phyloP scores from a whole-genome alignment of 2,888 invertebrate species.

The Auanema freiburgensis region DNA sequence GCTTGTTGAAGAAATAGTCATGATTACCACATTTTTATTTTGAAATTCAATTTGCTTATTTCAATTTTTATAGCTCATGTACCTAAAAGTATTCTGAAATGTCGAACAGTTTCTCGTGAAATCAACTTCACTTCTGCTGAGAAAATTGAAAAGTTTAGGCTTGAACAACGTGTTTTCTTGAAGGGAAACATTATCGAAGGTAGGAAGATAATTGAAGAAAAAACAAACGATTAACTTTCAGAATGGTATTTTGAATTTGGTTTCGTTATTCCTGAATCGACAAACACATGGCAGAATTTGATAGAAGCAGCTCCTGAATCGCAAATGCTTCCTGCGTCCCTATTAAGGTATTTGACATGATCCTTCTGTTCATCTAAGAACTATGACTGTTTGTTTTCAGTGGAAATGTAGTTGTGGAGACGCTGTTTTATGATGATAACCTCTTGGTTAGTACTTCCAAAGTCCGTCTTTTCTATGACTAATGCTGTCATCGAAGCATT shows the following conservation, averaged over 20 bases:
- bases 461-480: constrained; percentile 92
- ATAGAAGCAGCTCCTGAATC: constrained; percentile 98
- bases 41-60: not conserved
- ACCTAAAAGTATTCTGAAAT: constrained; percentile 92
- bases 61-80: constrained; percentile 76
- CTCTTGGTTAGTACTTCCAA: constrained; percentile 89
- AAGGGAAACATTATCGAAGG: constrained; percentile 69
- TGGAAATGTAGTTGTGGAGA: constrained; percentile 94
- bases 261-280: constrained; percentile 95
- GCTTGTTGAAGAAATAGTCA: too few species aligned
- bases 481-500: constrained; percentile 59
- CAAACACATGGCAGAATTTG: constrained; percentile 98
- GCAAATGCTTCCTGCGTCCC: constrained; percentile 99
- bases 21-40: too few species aligned
- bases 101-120: constrained; percentile 73
- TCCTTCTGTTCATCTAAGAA: not conserved
- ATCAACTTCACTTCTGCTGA: constrained; percentile 74
- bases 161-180: constrained; percentile 79
- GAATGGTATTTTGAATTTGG: constrained; percentile 99
- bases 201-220: constrained; percentile 18
- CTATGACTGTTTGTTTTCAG: constrained; percentile 70
- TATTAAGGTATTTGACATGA: constrained; percentile 78
- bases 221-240: constrained; percentile 52
- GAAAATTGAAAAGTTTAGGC: constrained; percentile 89
- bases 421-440: constrained; percentile 92